Evolutionary conservation across 2,113 vertebrate genomes (phyloP), one percentile per base, ranked within the genome.

Genomic region (Chitala chitala): DNA sequence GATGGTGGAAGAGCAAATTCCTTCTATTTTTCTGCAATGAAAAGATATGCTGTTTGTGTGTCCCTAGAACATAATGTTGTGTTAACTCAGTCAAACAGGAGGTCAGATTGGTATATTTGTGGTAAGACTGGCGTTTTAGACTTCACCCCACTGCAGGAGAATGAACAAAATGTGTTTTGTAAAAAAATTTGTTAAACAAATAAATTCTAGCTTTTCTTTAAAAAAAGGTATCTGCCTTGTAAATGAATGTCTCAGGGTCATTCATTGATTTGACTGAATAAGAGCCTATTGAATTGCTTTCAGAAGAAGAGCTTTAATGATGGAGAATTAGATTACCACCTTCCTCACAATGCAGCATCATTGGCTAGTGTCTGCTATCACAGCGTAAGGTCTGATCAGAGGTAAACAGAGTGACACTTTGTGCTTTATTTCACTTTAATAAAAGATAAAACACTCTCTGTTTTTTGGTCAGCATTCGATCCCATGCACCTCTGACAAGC

Each of bases 41-140:
- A 92, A 91, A 93, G 93, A 94, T 86, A 90, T 90, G 79, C 87
- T 87, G 85, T 83, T 78, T 73, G 83, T 82, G 81, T 83, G 89
- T 86, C 81, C 82, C 77, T 83, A 91, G 90, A 94, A 92, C 89
- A 92, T 75, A 78, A 73, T 82, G 87, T 85, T 78, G 77, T 83
- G 94, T 94, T 94, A 93, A 94, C 92, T 92, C 95, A 93, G 94
- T 95, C 89, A 94, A 94, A 94, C 91, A 82, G 69, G 80, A 90
- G 92, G 92, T 93, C 92, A 93, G 87, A 89, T 87, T 82, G 87
- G 81, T 77, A 82, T 91, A 84, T 88, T 91, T 86, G 88, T 88
- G 85, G 85, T 89, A 86, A 89, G 89, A 90, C 86, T 90, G 90
- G 88, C 91, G 88, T 88, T 79, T 54, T 84, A 84, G 83, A 86